A percentile compares a stretch with the other conserved stretches of the same genome.
These are phyloP conservation scores for Azemiops feae DNA, from an alignment of 2,113 vertebrate species.

Conservation along the genomic window DNA sequence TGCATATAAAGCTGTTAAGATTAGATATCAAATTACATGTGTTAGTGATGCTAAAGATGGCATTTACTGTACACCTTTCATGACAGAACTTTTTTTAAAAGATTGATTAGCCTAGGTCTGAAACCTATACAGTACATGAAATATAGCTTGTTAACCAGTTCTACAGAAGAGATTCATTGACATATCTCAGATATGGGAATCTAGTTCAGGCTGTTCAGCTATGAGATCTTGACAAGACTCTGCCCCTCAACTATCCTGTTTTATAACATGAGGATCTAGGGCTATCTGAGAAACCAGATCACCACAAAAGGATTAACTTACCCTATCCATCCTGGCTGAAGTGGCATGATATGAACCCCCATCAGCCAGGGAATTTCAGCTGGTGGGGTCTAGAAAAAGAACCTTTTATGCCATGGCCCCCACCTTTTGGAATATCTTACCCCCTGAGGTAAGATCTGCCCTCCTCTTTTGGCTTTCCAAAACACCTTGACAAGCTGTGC, in stretches of 20 bases:
- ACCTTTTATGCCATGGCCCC: neutral
- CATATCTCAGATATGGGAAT: neutral
- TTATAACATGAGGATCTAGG: neutral
- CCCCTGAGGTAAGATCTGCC: too few relatives aligned
- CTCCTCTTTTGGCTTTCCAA: neutral
- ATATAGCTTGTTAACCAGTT: neutral
- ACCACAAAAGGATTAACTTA: neutral
- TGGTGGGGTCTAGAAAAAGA: neutral
- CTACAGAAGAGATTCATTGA: neutral
- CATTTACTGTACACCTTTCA: neutral
- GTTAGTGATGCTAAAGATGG: neutral
- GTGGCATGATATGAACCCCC: neutral
- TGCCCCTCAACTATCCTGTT: neutral
- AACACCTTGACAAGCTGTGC: neutral
- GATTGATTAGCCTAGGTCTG: neutral
- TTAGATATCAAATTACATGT: neutral
- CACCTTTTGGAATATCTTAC: neutral
- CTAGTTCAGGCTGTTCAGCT: neutral
- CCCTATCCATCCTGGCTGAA: neutral
- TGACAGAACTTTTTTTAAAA: neutral
- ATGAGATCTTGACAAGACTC: neutral
- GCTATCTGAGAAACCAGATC: neutral
- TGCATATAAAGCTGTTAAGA: conserved; percentile 35
- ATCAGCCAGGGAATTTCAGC: neutral
- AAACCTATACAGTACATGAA: neutral